Evolutionary conservation across 2,797 vertebrate species (phyloP).

Genomic region (Brachyalestes nurse): DNA sequence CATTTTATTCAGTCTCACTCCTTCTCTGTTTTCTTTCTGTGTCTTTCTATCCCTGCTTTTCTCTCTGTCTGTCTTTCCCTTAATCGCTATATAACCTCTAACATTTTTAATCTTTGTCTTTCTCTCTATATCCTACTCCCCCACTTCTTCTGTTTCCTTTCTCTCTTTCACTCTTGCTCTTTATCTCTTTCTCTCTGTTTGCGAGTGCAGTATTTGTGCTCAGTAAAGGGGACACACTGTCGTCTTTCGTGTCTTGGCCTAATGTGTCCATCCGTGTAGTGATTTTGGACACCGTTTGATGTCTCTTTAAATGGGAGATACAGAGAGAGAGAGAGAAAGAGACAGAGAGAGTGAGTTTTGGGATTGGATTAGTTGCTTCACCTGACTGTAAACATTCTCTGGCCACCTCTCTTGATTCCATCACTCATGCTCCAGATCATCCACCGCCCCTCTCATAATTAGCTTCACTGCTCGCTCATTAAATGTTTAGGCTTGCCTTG

Average conservation of each 20-base stretch:
- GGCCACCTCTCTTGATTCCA: slow-evolving; percentile 39
- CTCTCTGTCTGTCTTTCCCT: no score
- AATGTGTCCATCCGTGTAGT: background rate
- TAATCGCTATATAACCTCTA: no score
- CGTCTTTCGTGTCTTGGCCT: background rate
- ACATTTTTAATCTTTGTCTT: no score
- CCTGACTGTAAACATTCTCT: slow-evolving; percentile 61
- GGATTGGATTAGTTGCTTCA: slow-evolving; percentile 66
- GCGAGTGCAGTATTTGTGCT: slow-evolving; percentile 12
- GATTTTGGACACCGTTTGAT: slow-evolving; percentile 41
- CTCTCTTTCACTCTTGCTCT: background rate
- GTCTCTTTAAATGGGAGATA: slow-evolving; percentile 5
- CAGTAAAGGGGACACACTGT: background rate
- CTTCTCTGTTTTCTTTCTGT: background rate
- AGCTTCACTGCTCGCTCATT: slow-evolving; percentile 57
- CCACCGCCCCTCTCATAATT: slow-evolving; percentile 41
- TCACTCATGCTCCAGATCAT: slow-evolving; percentile 44
- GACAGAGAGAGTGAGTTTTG: slow-evolving; percentile 18
- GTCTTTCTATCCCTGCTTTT: no score
- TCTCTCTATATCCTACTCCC: no score
- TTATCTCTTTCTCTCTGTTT: slow-evolving; percentile 8
- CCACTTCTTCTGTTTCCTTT: background rate
- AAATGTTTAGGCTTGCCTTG: slow-evolving; percentile 66
- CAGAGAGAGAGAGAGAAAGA: slow-evolving; percentile 28
- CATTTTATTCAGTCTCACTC: no score